A percentile compares a stretch with the other conserved stretches of the same genome.
These are phyloP conservation scores for Rhyacophila brunnea DNA, from an alignment of 1,140 invertebrate genomes.

Conservation along the genomic window DNA sequence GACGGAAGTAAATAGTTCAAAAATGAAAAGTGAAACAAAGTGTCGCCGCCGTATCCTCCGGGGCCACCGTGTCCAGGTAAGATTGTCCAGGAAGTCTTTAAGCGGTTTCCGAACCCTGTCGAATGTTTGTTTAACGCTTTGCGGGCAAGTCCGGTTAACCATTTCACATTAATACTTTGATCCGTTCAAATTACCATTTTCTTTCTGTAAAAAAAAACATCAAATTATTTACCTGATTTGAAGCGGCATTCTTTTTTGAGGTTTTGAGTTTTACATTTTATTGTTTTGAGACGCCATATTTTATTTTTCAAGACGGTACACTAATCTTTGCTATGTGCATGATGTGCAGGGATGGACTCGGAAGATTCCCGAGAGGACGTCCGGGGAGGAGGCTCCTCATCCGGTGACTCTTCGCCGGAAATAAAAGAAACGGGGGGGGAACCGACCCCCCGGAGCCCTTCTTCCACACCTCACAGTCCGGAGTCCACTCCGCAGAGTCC, in stretches of 20 bases:
- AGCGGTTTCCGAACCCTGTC: slow-evolving; percentile 26
- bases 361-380: slow-evolving; percentile 52
- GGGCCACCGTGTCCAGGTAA: slow-evolving; percentile 29
- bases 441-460: slow-evolving; percentile 21
- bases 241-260: too few species aligned
- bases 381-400: slow-evolving; percentile 45
- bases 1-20: slow-evolving; percentile 20
- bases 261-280: neutral
- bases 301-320: neutral
- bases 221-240: too few species aligned
- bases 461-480: slow-evolving; percentile 35
- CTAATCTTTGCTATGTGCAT: neutral
- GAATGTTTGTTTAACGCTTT: slow-evolving; percentile 30
- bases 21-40: slow-evolving; percentile 31
- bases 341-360: slow-evolving; percentile 52
- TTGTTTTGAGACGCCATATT: neutral
- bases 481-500: neutral
- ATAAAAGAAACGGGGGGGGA: too few species aligned
- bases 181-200: slow-evolving; percentile 2
- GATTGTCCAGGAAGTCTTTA: slow-evolving; percentile 28
- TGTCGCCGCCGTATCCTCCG: slow-evolving; percentile 22
- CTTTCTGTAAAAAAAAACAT: neutral
- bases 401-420: slow-evolving; percentile 43
- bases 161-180: slow-evolving; percentile 1
- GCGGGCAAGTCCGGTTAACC: slow-evolving; percentile 24